These are phyloP conservation scores for Micoletzkya japonica DNA, from an alignment of 2,888 invertebrate species.

Conservation along the genomic window DNA sequence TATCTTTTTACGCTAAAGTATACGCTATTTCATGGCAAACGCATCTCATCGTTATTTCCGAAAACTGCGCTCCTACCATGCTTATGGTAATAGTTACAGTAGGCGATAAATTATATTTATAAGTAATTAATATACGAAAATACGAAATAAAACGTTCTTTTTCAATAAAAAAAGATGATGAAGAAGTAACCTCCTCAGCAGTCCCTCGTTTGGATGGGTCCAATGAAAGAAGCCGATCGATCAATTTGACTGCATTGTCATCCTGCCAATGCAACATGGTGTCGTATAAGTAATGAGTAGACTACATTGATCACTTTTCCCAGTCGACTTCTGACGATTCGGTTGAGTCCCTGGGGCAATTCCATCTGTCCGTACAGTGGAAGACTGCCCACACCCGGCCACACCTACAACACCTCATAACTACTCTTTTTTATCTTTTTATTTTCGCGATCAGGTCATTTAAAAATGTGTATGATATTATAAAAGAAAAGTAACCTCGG, in stretches of 20 bases:
- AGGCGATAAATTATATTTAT: not conserved
- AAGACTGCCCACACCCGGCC: conserved; percentile 35
- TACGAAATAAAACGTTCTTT: too few species aligned
- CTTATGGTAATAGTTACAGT: not conserved
- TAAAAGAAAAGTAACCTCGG: not conserved
- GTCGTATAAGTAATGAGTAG: not conserved
- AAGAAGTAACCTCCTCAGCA: conserved; percentile 75
- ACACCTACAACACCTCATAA: not conserved
- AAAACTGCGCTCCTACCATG: too few species aligned
- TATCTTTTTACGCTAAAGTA: too few species aligned
- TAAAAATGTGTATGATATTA: not conserved
- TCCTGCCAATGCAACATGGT: conserved; percentile 65
- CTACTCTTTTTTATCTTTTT: too few species aligned
- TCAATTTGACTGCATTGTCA: conserved; percentile 78
- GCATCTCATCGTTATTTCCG: too few species aligned
- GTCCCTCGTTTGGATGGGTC: conserved; percentile 87
- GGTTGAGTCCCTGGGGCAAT: conserved; percentile 23
- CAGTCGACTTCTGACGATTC: not conserved
- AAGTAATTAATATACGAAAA: not conserved
- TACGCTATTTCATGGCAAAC: too few species aligned
- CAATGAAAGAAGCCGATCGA: conserved; percentile 86
- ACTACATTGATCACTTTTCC: not conserved
- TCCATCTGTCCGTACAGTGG: conserved; percentile 37
- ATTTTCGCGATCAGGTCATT: not conserved
- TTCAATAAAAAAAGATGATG: too few species aligned